Percentiles rank a stretch among this genome's conserved stretches.
phyloP scores from a whole-genome alignment of 2,113 vertebrate genomes.

The Microtus ochrogaster region DNA sequence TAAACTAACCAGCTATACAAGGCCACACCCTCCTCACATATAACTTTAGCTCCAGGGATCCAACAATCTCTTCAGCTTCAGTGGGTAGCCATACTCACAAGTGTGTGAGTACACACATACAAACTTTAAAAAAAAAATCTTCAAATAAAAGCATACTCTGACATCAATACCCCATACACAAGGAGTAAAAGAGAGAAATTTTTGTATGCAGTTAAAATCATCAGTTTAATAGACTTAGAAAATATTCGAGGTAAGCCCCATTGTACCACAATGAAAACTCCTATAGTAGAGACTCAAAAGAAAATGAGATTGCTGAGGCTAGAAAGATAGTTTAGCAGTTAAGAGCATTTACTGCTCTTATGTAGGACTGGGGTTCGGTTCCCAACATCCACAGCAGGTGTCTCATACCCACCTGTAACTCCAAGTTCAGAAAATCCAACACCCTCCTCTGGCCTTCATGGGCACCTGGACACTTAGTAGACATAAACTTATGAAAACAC shows the following conservation, averaged over 20 bases:
- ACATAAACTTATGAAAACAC: neutral
- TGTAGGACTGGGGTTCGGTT: neutral
- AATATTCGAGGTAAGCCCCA: neutral
- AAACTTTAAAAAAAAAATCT: neutral
- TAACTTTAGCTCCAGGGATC: neutral
- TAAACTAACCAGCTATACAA: neutral
- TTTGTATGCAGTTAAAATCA: neutral
- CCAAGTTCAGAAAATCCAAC: neutral
- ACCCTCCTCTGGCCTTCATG: neutral
- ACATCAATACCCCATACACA: neutral
- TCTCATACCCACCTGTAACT: neutral
- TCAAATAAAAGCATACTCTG: neutral
- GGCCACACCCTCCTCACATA: neutral
- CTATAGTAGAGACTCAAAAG: neutral
- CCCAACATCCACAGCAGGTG: neutral
- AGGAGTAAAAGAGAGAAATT: neutral
- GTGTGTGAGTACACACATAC: neutral
- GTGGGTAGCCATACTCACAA: neutral
- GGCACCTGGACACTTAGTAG: neutral
- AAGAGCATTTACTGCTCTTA: neutral
- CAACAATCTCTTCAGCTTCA: neutral
- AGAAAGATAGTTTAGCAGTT: neutral
- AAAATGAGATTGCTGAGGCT: neutral
- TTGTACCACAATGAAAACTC: neutral
- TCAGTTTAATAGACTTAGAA: conserved; percentile 4